phyloP scores from a whole-genome alignment of 2,888 invertebrate species.

The Boloria euphrosyne region DNA sequence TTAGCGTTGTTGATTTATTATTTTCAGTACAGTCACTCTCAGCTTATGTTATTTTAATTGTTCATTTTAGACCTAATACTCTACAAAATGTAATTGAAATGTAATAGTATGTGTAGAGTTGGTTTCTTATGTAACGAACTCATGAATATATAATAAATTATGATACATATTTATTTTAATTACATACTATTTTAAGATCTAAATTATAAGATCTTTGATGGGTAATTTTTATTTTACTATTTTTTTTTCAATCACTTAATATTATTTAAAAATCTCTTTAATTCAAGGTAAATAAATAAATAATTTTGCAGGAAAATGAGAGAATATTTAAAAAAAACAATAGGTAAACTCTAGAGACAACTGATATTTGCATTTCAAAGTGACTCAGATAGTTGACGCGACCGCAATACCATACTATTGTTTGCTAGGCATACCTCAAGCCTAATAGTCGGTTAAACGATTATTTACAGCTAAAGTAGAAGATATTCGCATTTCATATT shows the following conservation, averaged over 20 bases:
- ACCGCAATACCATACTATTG: slow-evolving; percentile 29
- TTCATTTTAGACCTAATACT: neutral
- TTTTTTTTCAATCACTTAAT: too few relatives aligned
- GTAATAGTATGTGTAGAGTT: too few relatives aligned
- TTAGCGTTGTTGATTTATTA: slow-evolving; percentile 26
- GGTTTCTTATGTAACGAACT: neutral
- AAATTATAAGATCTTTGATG: too few relatives aligned
- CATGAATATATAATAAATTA: neutral
- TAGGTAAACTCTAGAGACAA: slow-evolving; percentile 22
- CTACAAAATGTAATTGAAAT: neutral
- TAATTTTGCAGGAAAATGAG: too few relatives aligned
- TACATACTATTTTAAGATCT: neutral
- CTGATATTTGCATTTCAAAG: slow-evolving; percentile 28
- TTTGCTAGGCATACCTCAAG: slow-evolving; percentile 25
- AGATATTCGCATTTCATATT: slow-evolving; percentile 6
- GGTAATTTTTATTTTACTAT: too few relatives aligned
- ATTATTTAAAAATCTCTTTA: too few relatives aligned
- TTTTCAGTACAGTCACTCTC: slow-evolving; percentile 36
- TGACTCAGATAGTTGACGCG: slow-evolving; percentile 28
- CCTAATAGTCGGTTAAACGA: slow-evolving; percentile 20
- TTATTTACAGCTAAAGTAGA: neutral
- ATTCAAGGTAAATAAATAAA: too few relatives aligned
- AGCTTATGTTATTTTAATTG: slow-evolving; percentile 9
- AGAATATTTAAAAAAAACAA: slow-evolving; percentile 3
- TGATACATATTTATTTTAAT: too few relatives aligned